These are phyloP conservation scores for Gadopsis bispinosus DNA, from an alignment of 2,797 vertebrate species.

Conservation along the genomic window DNA sequence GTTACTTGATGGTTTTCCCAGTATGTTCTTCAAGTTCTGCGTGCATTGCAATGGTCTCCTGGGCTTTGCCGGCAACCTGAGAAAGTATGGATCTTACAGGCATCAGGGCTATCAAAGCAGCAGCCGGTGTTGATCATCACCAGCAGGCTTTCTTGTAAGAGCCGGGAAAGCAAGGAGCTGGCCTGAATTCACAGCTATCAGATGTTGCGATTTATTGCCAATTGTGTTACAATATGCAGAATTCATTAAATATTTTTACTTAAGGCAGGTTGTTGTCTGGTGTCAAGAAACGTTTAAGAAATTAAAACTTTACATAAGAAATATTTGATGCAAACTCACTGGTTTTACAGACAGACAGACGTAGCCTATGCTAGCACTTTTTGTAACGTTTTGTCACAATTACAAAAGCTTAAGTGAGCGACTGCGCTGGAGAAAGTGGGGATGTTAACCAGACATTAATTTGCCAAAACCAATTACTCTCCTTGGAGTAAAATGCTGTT, in stretches of 20 bases:
- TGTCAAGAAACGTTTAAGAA: slow-evolving; percentile 5
- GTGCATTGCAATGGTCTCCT: not conserved
- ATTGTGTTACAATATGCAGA: slow-evolving; percentile 15
- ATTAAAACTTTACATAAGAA: not conserved
- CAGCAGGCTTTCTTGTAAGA: slow-evolving; percentile 40
- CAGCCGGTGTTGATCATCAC: slow-evolving; percentile 19
- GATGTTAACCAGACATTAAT: too few species aligned
- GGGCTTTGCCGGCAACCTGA: slow-evolving; percentile 47
- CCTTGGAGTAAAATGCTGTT: too few species aligned
- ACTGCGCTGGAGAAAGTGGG: too few species aligned
- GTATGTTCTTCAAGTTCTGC: slow-evolving; percentile 38
- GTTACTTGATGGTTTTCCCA: slow-evolving; percentile 58
- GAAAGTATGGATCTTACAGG: slow-evolving; percentile 30
- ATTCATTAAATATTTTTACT: not conserved
- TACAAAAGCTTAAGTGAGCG: too few species aligned
- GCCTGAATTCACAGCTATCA: slow-evolving; percentile 30
- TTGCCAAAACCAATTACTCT: too few species aligned
- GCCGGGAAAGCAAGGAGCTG: slow-evolving; percentile 11
- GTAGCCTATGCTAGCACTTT: too few species aligned
- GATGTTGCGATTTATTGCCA: slow-evolving; percentile 24
- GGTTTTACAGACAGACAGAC: too few species aligned
- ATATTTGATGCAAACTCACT: not conserved
- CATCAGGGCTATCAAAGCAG: slow-evolving; percentile 45
- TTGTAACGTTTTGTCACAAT: too few species aligned
- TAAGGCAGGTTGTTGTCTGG: not conserved